Evolutionary conservation across 2,888 invertebrate species (phyloP).

Genomic region (Teleiodes luculella): DNA sequence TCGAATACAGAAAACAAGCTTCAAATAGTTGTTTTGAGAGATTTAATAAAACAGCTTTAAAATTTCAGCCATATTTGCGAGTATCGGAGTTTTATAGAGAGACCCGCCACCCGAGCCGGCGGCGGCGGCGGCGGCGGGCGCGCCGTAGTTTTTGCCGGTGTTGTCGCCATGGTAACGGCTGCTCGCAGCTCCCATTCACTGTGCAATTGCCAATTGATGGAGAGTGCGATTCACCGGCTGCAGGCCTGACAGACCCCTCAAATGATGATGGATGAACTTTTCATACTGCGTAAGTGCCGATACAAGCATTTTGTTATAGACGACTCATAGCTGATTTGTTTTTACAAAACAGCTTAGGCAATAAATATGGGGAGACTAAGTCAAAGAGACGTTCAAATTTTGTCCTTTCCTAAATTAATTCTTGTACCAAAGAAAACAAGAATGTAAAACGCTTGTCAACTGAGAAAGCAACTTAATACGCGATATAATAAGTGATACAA

Average conservation of each 20-base stretch:
- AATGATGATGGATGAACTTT: neutral
- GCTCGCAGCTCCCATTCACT: slow-evolving; percentile 48
- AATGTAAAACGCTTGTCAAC: too few relatives aligned
- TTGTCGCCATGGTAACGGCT: slow-evolving; percentile 15
- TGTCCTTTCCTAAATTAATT: neutral
- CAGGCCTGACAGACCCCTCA: slow-evolving; percentile 33
- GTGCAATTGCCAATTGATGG: slow-evolving; percentile 61
- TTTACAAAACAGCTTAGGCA: too few relatives aligned
- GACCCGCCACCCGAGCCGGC: too few relatives aligned
- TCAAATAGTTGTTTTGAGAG: too few relatives aligned
- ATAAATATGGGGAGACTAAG: neutral
- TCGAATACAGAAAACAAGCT: neutral
- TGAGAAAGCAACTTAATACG: too few relatives aligned
- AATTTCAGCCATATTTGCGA: too few relatives aligned
- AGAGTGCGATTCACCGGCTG: slow-evolving; percentile 41
- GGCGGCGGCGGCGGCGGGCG: neutral
- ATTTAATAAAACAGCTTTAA: neutral
- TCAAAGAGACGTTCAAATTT: neutral
- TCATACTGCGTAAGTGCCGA: neutral
- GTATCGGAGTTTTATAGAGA: neutral
- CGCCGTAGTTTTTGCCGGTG: slow-evolving; percentile 22
- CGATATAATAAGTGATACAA: too few relatives aligned
- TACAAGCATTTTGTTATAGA: neutral
- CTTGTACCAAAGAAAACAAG: neutral
- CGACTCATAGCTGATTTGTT: too few relatives aligned